A percentile compares a stretch with the other conserved stretches of the same genome.
phyloP scores from a whole-genome alignment of 1,140 invertebrate genomes.

The Cotesia typhae region DNA sequence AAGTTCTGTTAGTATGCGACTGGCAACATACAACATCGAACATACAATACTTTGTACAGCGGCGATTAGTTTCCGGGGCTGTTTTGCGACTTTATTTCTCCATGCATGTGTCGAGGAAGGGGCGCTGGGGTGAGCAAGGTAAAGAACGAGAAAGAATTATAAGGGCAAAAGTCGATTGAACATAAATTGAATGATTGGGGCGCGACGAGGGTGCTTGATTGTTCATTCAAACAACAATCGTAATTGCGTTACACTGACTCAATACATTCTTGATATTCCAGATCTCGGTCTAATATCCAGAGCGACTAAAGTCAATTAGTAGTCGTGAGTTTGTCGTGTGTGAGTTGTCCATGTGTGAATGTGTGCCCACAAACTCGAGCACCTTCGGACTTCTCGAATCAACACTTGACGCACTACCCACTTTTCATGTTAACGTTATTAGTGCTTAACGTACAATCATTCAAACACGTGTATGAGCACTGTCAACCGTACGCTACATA shows the following conservation, averaged over 20 bases:
- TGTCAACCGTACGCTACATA: constrained; percentile 21
- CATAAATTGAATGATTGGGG: constrained; percentile 67
- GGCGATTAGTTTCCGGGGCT: constrained; percentile 31
- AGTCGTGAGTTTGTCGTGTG: not conserved
- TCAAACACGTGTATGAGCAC: constrained; percentile 44
- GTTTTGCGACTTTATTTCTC: not conserved
- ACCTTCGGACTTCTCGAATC: constrained; percentile 41
- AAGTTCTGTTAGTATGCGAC: not conserved
- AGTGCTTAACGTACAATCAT: constrained; percentile 46
- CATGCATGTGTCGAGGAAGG: not conserved
- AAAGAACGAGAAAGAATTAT: constrained; percentile 36
- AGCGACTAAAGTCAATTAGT: not conserved
- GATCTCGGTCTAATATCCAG: not conserved
- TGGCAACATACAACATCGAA: not conserved
- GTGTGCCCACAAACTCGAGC: constrained; percentile 33
- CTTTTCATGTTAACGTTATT: constrained; percentile 49
- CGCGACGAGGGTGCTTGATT: constrained; percentile 66
- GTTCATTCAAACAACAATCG: constrained; percentile 69
- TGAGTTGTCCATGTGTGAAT: constrained; percentile 2
- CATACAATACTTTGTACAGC: not conserved
- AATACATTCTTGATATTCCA: not conserved
- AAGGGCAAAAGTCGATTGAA: constrained; percentile 61
- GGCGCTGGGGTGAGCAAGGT: constrained; percentile 1
- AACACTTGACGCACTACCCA: constrained; percentile 28
- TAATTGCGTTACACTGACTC: constrained; percentile 63